Percentiles rank a stretch among this genome's conserved stretches.
Conservation (phyloP, 2,888 invertebrate species). For the Griposia aprilina region DNA sequence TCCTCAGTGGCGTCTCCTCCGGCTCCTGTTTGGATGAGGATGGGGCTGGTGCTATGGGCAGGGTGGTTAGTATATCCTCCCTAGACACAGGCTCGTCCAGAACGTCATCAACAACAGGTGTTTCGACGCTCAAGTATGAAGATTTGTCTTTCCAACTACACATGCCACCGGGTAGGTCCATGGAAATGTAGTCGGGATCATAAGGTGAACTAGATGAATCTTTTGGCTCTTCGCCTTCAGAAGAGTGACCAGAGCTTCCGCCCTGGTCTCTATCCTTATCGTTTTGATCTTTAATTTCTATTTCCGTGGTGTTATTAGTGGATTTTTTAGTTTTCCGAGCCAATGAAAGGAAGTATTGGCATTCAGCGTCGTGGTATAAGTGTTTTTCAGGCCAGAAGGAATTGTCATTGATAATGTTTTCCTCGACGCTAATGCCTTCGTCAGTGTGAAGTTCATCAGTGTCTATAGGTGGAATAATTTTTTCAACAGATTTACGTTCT, state of each 20-base stretch:
- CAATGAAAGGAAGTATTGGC: slow-evolving; percentile 90
- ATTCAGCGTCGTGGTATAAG: slow-evolving; percentile 92
- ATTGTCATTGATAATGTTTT: slow-evolving; percentile 84
- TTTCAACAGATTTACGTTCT: slow-evolving; percentile 71
- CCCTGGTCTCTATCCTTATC: slow-evolving; percentile 92
- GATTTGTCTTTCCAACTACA: slow-evolving; percentile 96
- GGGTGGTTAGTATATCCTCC: slow-evolving; percentile 90
- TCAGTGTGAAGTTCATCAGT: slow-evolving; percentile 56
- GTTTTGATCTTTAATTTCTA: slow-evolving; percentile 85
- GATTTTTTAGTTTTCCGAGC: slow-evolving; percentile 84
- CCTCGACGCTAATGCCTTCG: slow-evolving; percentile 72
- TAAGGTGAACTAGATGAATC: slow-evolving; percentile 79
- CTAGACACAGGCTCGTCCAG: slow-evolving; percentile 72
- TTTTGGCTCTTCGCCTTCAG: slow-evolving; percentile 82
- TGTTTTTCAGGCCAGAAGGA: slow-evolving; percentile 92
- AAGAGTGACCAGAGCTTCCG: slow-evolving; percentile 90
- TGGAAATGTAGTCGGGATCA: slow-evolving; percentile 92
- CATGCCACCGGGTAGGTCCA: slow-evolving; percentile 94
- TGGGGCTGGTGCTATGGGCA: slow-evolving; percentile 84
- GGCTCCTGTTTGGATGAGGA: slow-evolving; percentile 87
- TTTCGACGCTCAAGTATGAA: slow-evolving; percentile 93
- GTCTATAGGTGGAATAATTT: slow-evolving; percentile 51
- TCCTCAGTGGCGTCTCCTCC: slow-evolving; percentile 79
- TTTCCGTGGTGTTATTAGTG: slow-evolving; percentile 71
- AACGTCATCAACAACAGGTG: slow-evolving; percentile 78